Evolutionary conservation across 1,140 invertebrate genomes (phyloP), one percentile per base, ranked within the genome.

Genomic region (Heliconius himera): DNA sequence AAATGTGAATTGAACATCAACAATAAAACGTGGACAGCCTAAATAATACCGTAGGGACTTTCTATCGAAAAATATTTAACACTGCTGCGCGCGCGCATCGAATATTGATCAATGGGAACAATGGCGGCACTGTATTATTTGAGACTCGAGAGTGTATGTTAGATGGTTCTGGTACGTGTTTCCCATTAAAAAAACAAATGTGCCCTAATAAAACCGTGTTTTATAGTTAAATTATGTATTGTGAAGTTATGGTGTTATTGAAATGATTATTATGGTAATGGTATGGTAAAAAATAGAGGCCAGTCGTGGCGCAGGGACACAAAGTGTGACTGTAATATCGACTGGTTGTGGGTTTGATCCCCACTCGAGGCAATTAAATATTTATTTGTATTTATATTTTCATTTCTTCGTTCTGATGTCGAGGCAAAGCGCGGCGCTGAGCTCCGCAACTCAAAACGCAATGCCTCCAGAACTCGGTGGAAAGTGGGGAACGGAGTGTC

Each of bases 31-130:
- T 83, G 82, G 72, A 81, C 82, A 73, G 82, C 80, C 41, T 78
- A 82, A 83, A 86, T 81, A 81, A 86, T 66, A 77, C 88, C 80
- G 49, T 79, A 77, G 86, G 77, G 86, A 91, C 91, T 92, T 92
- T 92, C 91, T 89, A 92, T 84, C 85, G 84, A 91, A 75, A 36
- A 91, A 92, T 89, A 92, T 91, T 91, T 90, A 88, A 90, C 89
- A 90, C 85, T 74, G 79, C 71, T 85, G 86, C 84, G 88, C 79
- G 76, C 83, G 85, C 87, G 84, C 82, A 88, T 88, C 78, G 88
- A 90, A 93, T 93, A 93, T 86, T 89, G 81, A 90, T 89, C 79
- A 81, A 77, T 46, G 74, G 80, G 79, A 91, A 91, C 89, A 89
- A 90, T 92, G 83, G 88, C 77, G 81, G 80, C 54, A 77, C 74